Evolutionary conservation across 1,140 invertebrate species (phyloP), one percentile per base, ranked within the genome.

Genomic region (Andricus grossulariae): DNA sequence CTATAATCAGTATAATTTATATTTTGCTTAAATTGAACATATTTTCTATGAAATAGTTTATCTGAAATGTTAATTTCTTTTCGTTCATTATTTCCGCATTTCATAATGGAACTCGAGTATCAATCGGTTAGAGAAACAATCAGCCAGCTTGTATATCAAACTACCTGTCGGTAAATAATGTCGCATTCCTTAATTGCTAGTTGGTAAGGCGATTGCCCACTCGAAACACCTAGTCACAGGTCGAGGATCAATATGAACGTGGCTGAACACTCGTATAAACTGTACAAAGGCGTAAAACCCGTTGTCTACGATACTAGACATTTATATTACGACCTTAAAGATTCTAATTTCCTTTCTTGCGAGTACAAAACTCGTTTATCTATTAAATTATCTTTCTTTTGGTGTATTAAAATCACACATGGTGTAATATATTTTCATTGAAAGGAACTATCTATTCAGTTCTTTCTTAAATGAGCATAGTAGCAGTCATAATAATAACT

Each of bases 181-280:
- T 78, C 78, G 80, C 80, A 51, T 78, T 79, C 45, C 54, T 71
- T n/a, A n/a, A n/a, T n/a, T 82, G 74, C 83, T 83, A 83, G 80
- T 80, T 81, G 76, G 81, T 73, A 75, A 87, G 86, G 85, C 84
- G 85, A 83, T 87, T 86, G 85, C 84, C 85, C 83, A 87, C 84
- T 86, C 85, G 85, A 85, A 84, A 86, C 75, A 81, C 80, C 79
- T 82, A 82, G 76, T 25, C 81, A 82, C 80, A 71, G 81, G 81
- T 75, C 75, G 75, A 79, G 78, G 82, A 84, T 84, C 82, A 80
- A 82, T 84, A 80, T 76, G 80, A 80, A 82, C 78, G 73, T 80
- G 80, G 79, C 78, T 50, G 78, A 79, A 82, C 82, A 78, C 78
- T 74, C 79, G 80, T 82, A 82, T 84, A 80, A 77, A 84, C 78